phyloP scores from a whole-genome alignment of 2,888 invertebrate genomes.

The Epicampocera succincta region DNA sequence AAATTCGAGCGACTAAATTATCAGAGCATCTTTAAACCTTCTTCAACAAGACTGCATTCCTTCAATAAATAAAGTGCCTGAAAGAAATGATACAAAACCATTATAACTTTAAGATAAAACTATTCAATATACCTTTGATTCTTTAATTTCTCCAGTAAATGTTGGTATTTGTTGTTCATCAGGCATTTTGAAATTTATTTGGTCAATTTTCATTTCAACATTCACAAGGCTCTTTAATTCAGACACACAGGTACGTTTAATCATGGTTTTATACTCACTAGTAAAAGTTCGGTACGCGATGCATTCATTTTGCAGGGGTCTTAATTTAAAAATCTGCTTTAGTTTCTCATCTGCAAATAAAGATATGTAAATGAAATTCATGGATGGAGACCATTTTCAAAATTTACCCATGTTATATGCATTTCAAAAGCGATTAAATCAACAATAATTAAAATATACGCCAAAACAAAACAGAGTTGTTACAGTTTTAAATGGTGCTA shows the following conservation, averaged over 20 bases:
- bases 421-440: background rate
- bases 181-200: slow-evolving; percentile 74
- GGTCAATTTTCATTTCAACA: slow-evolving; percentile 73
- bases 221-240: slow-evolving; percentile 77
- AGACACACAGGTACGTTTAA: slow-evolving; percentile 73
- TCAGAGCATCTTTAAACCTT: slow-evolving; percentile 49
- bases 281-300: slow-evolving; percentile 73
- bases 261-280: slow-evolving; percentile 73
- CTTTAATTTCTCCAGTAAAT: slow-evolving; percentile 7
- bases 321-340: slow-evolving; percentile 74
- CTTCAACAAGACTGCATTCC: slow-evolving; percentile 66
- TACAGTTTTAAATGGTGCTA: background rate
- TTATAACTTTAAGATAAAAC: background rate
- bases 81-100: background rate
- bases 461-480: background rate
- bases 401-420: slow-evolving; percentile 15
- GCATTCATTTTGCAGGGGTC: slow-evolving; percentile 73
- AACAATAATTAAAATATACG: background rate
- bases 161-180: slow-evolving; percentile 57
- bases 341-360: slow-evolving; percentile 74
- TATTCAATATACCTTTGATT: slow-evolving; percentile 28
- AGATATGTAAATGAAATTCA: background rate
- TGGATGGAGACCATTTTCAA: background rate
- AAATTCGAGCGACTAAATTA: slow-evolving; percentile 12
- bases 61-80: slow-evolving; percentile 72